Conservation (phyloP, 1,140 invertebrate species). For the Tribolium madens region DNA sequence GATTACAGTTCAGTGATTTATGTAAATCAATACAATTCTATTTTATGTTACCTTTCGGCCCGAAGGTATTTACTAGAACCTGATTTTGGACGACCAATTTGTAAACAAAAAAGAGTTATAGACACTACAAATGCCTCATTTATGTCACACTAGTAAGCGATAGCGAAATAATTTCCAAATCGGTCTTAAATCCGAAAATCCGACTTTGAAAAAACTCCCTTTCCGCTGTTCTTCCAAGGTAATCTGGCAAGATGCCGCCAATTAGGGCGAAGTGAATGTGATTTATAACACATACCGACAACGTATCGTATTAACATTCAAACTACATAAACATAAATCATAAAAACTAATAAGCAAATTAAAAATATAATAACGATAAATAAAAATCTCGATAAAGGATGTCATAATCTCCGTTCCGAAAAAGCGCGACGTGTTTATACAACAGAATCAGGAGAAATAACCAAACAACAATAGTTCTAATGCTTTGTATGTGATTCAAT, state of each 20-base stretch:
- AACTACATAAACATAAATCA: slow-evolving; percentile 11
- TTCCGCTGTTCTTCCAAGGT: not conserved
- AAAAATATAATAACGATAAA: slow-evolving; percentile 29
- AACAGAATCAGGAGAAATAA: slow-evolving; percentile 1
- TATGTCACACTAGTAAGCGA: not conserved
- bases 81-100: not conserved
- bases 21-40: not conserved
- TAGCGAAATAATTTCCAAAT: not conserved
- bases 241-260: slow-evolving; percentile 1
- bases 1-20: not conserved
- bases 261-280: not conserved
- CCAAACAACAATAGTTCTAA: not conserved
- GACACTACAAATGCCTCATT: not conserved
- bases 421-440: not conserved
- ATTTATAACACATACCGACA: slow-evolving; percentile 5
- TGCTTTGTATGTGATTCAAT: slow-evolving; percentile 2
- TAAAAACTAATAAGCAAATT: slow-evolving; percentile 37
- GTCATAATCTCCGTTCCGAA: not conserved
- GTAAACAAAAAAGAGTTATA: not conserved
- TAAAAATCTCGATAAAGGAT: slow-evolving; percentile 6
- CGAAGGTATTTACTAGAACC: not conserved
- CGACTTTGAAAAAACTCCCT: not conserved
- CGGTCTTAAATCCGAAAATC: not conserved
- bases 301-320: slow-evolving; percentile 13
- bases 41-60: not conserved